A percentile compares a stretch with the other conserved stretches of the same genome.
Conservation (phyloP, 2,797 vertebrate genomes). For the Trematomus bernacchii region DNA sequence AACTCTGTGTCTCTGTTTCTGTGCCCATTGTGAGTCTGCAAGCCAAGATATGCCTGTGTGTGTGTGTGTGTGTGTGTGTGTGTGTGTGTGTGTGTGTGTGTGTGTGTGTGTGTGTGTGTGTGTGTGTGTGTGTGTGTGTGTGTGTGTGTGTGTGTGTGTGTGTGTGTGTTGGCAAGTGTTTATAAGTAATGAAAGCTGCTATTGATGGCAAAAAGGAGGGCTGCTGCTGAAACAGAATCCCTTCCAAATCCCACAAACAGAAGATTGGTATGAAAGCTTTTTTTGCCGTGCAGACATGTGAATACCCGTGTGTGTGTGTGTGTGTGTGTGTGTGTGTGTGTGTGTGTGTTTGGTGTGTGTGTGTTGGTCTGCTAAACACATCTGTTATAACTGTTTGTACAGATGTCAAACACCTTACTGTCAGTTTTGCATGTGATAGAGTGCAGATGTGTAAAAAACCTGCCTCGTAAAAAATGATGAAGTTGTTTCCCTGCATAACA, state of each 20-base stretch:
- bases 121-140: slow-evolving; percentile 19
- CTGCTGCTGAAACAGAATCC: slow-evolving; percentile 46
- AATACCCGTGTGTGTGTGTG: slow-evolving; percentile 1
- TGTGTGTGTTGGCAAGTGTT: slow-evolving; percentile 22
- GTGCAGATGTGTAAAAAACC: slow-evolving; percentile 12
- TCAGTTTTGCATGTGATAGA: slow-evolving; percentile 9
- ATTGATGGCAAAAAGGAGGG: slow-evolving; percentile 60
- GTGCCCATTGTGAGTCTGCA: slow-evolving; percentile 34
- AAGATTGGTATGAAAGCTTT: slow-evolving; percentile 49
- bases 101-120: slow-evolving; percentile 22
- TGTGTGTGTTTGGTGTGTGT: slow-evolving; percentile 13
- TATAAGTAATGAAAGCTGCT: slow-evolving; percentile 69
- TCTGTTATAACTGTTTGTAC: slow-evolving; percentile 58
- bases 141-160: slow-evolving; percentile 24
- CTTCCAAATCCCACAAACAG: slow-evolving; percentile 77
- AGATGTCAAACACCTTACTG: slow-evolving; percentile 53
- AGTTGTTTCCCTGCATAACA: too few relatives aligned
- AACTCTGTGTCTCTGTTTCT: slow-evolving; percentile 36
- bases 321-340: slow-evolving; percentile 19
- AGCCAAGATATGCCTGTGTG: slow-evolving; percentile 52
- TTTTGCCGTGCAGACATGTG: slow-evolving; percentile 32
- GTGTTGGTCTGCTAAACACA: slow-evolving; percentile 10
- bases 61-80: slow-evolving; percentile 23
- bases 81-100: slow-evolving; percentile 6
- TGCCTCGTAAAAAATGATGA: too few relatives aligned